Evolutionary conservation across 2,888 invertebrate genomes (phyloP), one percentile per base, ranked within the genome.

Genomic region (Ctenicera cuprea): DNA sequence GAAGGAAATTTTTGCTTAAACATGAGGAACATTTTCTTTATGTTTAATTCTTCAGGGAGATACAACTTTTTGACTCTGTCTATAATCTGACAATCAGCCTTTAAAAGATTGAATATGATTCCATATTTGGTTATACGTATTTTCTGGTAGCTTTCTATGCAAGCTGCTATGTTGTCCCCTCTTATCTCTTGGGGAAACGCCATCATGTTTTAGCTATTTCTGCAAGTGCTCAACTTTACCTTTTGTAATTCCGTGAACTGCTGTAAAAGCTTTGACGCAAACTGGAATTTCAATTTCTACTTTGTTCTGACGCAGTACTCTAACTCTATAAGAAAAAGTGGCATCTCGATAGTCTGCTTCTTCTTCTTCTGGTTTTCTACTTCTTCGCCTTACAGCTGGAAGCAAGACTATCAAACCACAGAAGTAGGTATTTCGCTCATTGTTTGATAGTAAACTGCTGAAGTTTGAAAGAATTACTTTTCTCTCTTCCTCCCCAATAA

Each of bases 1-100:
- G 1, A 3, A 8, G 59, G 38, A 16, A 5, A 12, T 59, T 37
- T 2, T 4, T 59, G 37, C n/a, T 45, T 45, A 8, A 45, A 45
- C 45, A 45, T 45, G n/a, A 45, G n/a, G 7, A 45, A n/a, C n/a
- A n/a, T n/a, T n/a, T n/a, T n/a, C n/a, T 45, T 38, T 38, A 33
- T 7, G 37, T 7, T 33, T 33, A 4, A 33, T 33, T 33, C 37
- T 33, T 4, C 37, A 33, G 37, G 37, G 9, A 33, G 37, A 9
- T 33, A 33, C 4, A 9, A 7, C 41, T 41, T 41, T 41, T 4
- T n/a, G 5, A 41, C 12, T 41, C 41, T 12, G 59, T 48, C 65
- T 75, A 50, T 66, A 73, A 48, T 75, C 70, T 61, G 41, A 48
- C 61, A 48, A 18, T 57, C 63, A 8, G 20, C 70, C 41, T 61